Evolutionary conservation across 2,888 invertebrate species (phyloP).

Genomic region (Epiblema foenella): DNA sequence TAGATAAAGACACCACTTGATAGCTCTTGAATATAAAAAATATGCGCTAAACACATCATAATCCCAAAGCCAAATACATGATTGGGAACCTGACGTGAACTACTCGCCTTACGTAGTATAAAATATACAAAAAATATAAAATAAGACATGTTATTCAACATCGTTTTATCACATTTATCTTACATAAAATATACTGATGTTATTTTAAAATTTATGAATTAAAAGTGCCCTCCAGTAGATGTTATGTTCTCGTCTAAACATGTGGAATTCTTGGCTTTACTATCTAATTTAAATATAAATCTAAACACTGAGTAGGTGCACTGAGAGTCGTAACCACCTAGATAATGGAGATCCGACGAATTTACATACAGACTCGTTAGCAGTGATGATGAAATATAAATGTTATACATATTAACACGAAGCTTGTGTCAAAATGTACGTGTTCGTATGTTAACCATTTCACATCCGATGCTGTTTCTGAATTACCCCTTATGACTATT

Average conservation of each 20-base stretch:
- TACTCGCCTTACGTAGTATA: background rate
- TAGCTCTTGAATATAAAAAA: no score
- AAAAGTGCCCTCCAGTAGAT: constrained; percentile 9
- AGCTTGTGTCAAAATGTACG: background rate
- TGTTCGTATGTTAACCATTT: background rate
- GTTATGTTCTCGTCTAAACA: constrained; percentile 25
- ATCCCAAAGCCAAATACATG: no score
- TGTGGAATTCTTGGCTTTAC: constrained; percentile 27
- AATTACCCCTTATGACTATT: no score
- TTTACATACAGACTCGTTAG: constrained; percentile 21
- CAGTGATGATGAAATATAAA: no score
- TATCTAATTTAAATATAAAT: constrained; percentile 32
- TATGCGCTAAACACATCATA: no score
- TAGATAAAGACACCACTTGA: no score
- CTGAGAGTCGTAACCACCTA: constrained; percentile 17
- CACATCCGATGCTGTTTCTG: background rate
- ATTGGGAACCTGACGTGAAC: no score
- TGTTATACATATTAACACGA: no score
- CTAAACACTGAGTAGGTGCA: constrained; percentile 2
- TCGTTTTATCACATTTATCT: constrained; percentile 9
- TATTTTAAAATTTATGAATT: constrained; percentile 28
- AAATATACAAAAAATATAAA: constrained; percentile 4
- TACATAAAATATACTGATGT: background rate
- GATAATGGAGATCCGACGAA: constrained; percentile 17
- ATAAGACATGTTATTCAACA: background rate